Evolutionary conservation across 2,888 invertebrate genomes (phyloP).

Genomic region (Pachliopta kotzebuea): DNA sequence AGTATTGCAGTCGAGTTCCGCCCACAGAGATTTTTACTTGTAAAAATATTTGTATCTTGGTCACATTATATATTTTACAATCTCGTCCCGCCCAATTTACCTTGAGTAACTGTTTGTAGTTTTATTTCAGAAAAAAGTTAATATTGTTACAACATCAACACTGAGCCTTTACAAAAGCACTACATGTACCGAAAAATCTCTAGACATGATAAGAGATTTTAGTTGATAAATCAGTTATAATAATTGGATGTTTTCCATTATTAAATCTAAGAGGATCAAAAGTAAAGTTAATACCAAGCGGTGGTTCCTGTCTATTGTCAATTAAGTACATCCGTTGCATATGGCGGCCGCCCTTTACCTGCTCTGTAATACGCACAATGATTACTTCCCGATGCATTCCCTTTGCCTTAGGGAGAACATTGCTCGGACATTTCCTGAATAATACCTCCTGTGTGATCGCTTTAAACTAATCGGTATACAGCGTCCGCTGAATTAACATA

Average conservation of each 20-base stretch:
- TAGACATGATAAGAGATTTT: background rate
- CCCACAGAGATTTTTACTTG: conserved; percentile 32
- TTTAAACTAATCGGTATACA: conserved; percentile 60
- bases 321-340: conserved; percentile 68
- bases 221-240: background rate
- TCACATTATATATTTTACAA: background rate
- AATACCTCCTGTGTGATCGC: conserved; percentile 56
- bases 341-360: conserved; percentile 72
- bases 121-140: no score
- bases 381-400: conserved; percentile 70
- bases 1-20: conserved; percentile 41
- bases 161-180: no score
- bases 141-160: no score
- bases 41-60: conserved; percentile 31
- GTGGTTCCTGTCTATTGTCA: conserved; percentile 58
- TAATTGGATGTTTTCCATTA: background rate
- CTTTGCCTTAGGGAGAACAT: conserved; percentile 68
- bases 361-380: conserved; percentile 63
- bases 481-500: conserved; percentile 67
- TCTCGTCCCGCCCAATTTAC: no score
- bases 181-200: no score
- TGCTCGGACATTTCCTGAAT: conserved; percentile 74
- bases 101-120: no score
- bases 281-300: background rate
- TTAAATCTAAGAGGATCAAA: background rate